Conservation (phyloP, 2,888 invertebrate genomes). For the Rhagophthalmus giganteus region DNA sequence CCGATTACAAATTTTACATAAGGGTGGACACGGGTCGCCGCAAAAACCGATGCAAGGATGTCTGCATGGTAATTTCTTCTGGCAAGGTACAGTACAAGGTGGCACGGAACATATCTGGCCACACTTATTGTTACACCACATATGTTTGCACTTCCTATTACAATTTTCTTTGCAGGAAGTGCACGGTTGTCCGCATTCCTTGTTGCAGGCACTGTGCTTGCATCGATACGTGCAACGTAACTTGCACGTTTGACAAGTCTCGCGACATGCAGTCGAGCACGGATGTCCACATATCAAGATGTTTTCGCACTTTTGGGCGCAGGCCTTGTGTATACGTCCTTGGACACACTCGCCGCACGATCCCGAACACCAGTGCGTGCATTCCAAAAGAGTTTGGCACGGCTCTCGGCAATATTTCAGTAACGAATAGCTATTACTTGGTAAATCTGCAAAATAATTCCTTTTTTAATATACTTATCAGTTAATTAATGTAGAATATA, state of each 20-base stretch:
- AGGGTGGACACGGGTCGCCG: conserved; percentile 69
- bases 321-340: conserved; percentile 64
- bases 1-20: conserved; percentile 63
- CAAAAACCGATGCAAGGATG: conserved; percentile 72
- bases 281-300: conserved; percentile 66
- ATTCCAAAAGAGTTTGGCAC: conserved; percentile 55
- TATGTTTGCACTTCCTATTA: conserved; percentile 56
- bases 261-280: conserved; percentile 61
- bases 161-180: conserved; percentile 48
- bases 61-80: conserved; percentile 56
- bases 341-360: conserved; percentile 61
- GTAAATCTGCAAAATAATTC: too few species aligned
- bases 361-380: conserved; percentile 60
- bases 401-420: conserved; percentile 54
- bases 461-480: too few species aligned
- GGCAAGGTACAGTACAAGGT: conserved; percentile 57
- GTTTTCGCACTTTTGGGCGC: conserved; percentile 60
- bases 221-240: conserved; percentile 58
- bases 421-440: conserved; percentile 39
- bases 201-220: conserved; percentile 58
- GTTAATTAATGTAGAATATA: too few species aligned
- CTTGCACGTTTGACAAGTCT: conserved; percentile 62
- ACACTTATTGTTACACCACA: conserved; percentile 57
- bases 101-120: conserved; percentile 55
- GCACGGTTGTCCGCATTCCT: conserved; percentile 54